Evolutionary conservation across 2,888 invertebrate species (phyloP).

Genomic region (Drosophila lacicola): DNA sequence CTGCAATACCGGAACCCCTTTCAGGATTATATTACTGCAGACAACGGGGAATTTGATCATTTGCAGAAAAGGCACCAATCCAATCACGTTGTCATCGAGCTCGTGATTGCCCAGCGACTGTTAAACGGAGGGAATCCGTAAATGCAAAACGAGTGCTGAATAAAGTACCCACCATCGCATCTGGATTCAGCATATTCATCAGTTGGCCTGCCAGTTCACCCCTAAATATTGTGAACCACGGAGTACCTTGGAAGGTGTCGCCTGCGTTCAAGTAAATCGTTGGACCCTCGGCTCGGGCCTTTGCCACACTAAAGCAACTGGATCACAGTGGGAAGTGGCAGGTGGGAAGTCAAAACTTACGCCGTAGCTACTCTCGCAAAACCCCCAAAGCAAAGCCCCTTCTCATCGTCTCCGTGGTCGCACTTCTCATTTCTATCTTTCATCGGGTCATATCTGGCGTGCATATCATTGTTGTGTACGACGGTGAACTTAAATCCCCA

Average conservation of each 20-base stretch:
- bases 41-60: slow-evolving; percentile 82
- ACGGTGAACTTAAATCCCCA: slow-evolving; percentile 83
- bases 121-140: neutral
- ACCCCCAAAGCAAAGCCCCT: slow-evolving; percentile 91
- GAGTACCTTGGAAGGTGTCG: slow-evolving; percentile 93
- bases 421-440: slow-evolving; percentile 88
- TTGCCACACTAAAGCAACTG: slow-evolving; percentile 22
- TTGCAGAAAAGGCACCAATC: slow-evolving; percentile 3
- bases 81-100: slow-evolving; percentile 4
- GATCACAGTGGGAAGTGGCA: neutral
- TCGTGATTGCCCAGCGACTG: neutral
- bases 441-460: slow-evolving; percentile 91
- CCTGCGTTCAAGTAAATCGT: slow-evolving; percentile 92
- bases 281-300: slow-evolving; percentile 15
- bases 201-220: slow-evolving; percentile 91
- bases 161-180: slow-evolving; percentile 90
- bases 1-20: neutral
- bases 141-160: neutral
- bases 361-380: slow-evolving; percentile 89
- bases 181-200: slow-evolving; percentile 90
- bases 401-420: slow-evolving; percentile 85
- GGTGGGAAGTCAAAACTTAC: slow-evolving; percentile 41
- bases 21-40: slow-evolving; percentile 89
- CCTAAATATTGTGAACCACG: slow-evolving; percentile 93
- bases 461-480: slow-evolving; percentile 95